Base-by-base conservation (phyloP, 2,113 vertebrate genomes). In the Canis aureus region DNA sequence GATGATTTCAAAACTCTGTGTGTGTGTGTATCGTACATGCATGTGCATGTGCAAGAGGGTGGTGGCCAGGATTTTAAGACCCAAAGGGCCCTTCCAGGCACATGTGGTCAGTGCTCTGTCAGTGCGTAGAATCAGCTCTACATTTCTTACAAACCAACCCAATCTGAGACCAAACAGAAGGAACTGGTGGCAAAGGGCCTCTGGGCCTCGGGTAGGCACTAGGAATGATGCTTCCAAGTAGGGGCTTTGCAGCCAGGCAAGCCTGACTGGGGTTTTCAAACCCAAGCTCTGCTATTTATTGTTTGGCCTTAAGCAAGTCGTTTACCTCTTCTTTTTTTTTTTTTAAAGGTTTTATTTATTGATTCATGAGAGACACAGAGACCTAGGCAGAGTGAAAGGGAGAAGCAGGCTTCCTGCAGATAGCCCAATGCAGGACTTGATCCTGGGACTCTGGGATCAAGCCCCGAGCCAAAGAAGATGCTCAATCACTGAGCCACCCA, bases 61-160 rank as follows among this genome's bases (percentile, higher is more conserved):
- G 35, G 17, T 16, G 51, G 35, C 43, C 66, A 89, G 81, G 22
- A 84, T 94, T 90, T 64, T 25, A 57, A 27, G 38, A 59, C 32
- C 90, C 43, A 81, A 85, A 80, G 57, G 67, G 49, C 20, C 19
- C 17, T 73, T 79, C 81, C 51, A 90, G 49, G 69, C 5, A 27
- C 90, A 35, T 53, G 51, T 51, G 29, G 17, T 69, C 87, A 85
- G 6, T 82, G 20, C 51, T 78, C 66, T 87, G 22, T 62, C 51
- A 84, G 51, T 84, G n/a, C 1, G 27, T 53, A 82, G 49, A 94
- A 32, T 86, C 62, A 87, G 19, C 38, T 87, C 29, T 64, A 67
- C 13, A 92, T 86, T 73, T 95, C 51, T 88, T 53, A 59, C 60
- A 96, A 94, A 79, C 23, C 66, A 90, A 15, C 64, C 27, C 35